Base-by-base conservation (phyloP, 2,113 vertebrate genomes). In the Xiphias gladius region DNA sequence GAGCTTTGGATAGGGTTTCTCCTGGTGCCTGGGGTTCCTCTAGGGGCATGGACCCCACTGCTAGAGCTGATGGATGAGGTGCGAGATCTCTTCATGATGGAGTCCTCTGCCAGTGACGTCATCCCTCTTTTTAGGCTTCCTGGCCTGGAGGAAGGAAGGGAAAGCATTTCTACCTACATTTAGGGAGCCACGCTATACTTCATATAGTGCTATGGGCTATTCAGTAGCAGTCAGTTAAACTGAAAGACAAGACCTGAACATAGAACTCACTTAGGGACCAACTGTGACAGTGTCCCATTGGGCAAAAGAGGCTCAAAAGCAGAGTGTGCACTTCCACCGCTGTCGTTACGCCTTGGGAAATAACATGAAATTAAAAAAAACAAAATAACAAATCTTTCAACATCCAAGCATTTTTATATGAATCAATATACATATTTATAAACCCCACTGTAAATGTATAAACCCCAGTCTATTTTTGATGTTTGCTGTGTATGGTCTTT, bases 1-100 rank as follows among this genome's bases (percentile, higher is more conserved):
- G 98, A 99, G 92, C 98, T 99, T 76, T 94, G 91, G 43, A 99
- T 99, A 39, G 97, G 95, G 0, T 99, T 99, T 62, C 97, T 97
- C 72, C 79, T 86, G 35, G 95, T 96, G 57, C 96, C 95, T 1
- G 91, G 94, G 28, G 96, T 96, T 2, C 97, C 97, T 19, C 96
- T 95, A 0, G 95, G 86, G 16, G 92, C 0, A 0, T 91, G 93
- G 0, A 78, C 86, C 4, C 91, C 96, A 16, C 86, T 95, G 77
- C 94, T 82, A 2, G 97, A 98, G 82, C 97, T 98, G 80, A 96
- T 46, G 30, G 97, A 98, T 24, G 97, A 97, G 4, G 97, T 96
- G 12, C 96, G 96, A 0, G 97, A 98, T 67, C 97, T 94, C 94
- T 99, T 99, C 78, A 94, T 95, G 1, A 79, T 86, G 46, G 92